Percentiles rank a stretch among this genome's conserved stretches.
Conservation (phyloP, 2,888 invertebrate species). For the Teinopalpus imperialis region DNA sequence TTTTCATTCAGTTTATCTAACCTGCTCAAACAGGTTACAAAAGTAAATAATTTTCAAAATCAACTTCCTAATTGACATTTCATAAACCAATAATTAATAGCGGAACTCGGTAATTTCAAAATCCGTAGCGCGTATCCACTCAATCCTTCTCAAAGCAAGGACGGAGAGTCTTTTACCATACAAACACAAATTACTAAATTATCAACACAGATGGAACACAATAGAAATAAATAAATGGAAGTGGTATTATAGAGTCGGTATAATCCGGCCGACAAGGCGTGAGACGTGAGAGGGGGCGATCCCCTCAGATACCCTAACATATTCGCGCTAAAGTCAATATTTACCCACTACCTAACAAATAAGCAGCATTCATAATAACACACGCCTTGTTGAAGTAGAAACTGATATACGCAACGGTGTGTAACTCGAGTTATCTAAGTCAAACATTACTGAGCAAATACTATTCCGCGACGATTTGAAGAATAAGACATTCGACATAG, state of each 20-base stretch:
- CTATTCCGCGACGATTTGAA: slow-evolving; percentile 18
- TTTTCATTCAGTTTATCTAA: too few relatives aligned
- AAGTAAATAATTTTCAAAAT: neutral
- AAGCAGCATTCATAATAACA: slow-evolving; percentile 14
- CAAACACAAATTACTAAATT: slow-evolving; percentile 22
- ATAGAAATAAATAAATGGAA: slow-evolving; percentile 14
- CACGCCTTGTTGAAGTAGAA: slow-evolving; percentile 19
- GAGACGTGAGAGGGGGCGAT: too few relatives aligned
- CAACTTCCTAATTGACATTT: neutral
- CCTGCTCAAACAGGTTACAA: too few relatives aligned
- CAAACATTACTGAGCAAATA: slow-evolving; percentile 27
- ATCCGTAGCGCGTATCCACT: neutral
- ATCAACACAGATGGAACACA: slow-evolving; percentile 13
- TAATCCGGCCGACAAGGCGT: slow-evolving; percentile 10
- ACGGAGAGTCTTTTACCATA: slow-evolving; percentile 11
- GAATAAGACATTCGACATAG: neutral
- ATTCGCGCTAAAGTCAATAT: slow-evolving; percentile 17
- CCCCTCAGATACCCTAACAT: slow-evolving; percentile 13
- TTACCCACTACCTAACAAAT: slow-evolving; percentile 15
- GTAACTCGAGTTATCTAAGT: slow-evolving; percentile 25
- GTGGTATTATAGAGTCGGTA: neutral
- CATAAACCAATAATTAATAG: neutral
- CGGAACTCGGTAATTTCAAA: neutral
- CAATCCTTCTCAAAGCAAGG: slow-evolving; percentile 12
- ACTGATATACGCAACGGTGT: slow-evolving; percentile 25